Evolutionary conservation across 92 coral and sea anemone genomes (phyloP).

Genomic region (Parazoanthus atlanticus): DNA sequence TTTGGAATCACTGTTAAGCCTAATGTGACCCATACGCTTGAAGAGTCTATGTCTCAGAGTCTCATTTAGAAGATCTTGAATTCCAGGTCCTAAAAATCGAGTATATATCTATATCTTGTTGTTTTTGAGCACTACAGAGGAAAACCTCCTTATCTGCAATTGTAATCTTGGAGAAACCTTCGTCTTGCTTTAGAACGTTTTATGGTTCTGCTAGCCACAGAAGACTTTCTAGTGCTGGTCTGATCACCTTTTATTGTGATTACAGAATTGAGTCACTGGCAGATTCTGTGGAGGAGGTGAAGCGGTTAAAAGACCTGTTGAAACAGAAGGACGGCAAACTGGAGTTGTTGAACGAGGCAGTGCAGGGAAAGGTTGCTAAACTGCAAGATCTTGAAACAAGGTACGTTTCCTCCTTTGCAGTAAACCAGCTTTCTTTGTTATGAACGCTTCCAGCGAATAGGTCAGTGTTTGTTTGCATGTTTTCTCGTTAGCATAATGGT

Average conservation of each 20-base stretch:
- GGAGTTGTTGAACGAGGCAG: constrained; percentile 58
- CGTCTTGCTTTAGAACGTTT: background rate
- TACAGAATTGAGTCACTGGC: constrained; percentile 77
- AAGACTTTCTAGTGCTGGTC: background rate
- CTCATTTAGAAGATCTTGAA: too few relatives aligned
- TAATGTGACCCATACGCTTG: background rate
- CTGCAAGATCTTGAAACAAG: constrained; percentile 81
- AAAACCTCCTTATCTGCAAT: too few relatives aligned
- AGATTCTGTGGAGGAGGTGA: constrained; percentile 75
- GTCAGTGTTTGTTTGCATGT: too few relatives aligned
- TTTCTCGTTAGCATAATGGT: too few relatives aligned
- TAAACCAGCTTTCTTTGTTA: too few relatives aligned
- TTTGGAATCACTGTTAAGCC: background rate
- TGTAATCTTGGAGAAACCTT: too few relatives aligned
- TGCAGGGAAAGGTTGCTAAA: constrained; percentile 74
- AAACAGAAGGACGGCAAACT: constrained; percentile 81
- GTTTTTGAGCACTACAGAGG: too few relatives aligned
- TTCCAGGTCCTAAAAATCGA: too few relatives aligned
- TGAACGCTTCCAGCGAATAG: too few relatives aligned
- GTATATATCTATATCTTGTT: too few relatives aligned
- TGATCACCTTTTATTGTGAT: background rate
- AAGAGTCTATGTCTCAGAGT: too few relatives aligned
- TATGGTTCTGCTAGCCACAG: background rate
- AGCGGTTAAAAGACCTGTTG: constrained; percentile 64
- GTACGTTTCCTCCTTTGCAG: constrained; percentile 27